Evolutionary conservation across 2,113 vertebrate species (phyloP), one percentile per base, ranked within the genome.

Genomic region (Rhinogobius similis): DNA sequence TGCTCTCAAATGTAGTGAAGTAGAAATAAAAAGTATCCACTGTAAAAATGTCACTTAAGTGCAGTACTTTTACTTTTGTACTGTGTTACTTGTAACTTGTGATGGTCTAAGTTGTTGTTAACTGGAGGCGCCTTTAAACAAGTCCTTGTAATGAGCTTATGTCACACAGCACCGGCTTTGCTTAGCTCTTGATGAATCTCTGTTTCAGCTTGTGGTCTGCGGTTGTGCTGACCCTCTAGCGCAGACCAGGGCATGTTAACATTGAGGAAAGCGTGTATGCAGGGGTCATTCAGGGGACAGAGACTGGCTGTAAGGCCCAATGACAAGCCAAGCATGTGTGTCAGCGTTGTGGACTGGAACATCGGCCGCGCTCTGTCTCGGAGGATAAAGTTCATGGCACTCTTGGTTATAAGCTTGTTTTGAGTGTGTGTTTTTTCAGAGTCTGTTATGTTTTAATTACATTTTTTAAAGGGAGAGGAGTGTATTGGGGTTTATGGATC

Each of bases 271-370:
- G 23, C 38, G 27, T 14, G 24, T 36, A 62, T 2, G 38, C 12
- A 1, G 50, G 23, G 64, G 70, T 83, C 73, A 65, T n/a, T 23
- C 58, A 38, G 36, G 36, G 74, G 64, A 52, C 70, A 39, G 53
- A 29, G 44, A 55, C 27, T 21, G 24, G 44, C 43, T 64, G 18
- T 9, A 8, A 21, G 70, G 56, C 32, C 36, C 1, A 29, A 10
- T 59, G 27, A 59, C 56, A 12, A 18, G 24, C 26, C 32, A 12
- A 41, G 46, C 23, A 27, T 23, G 36, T 32, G 39, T 63, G 38
- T 27, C 53, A 56, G 24, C 23, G 46, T 48, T 6, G 10, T 48
- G 56, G 16, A 32, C 13, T 59, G 56, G 26, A 59, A n/a, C 56
- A n/a, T n/a, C n/a, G n/a, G n/a, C n/a, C n/a, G n/a, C n/a, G n/a